Conservation (phyloP, 2,888 invertebrate genomes). For the Ethmia dodecea region DNA sequence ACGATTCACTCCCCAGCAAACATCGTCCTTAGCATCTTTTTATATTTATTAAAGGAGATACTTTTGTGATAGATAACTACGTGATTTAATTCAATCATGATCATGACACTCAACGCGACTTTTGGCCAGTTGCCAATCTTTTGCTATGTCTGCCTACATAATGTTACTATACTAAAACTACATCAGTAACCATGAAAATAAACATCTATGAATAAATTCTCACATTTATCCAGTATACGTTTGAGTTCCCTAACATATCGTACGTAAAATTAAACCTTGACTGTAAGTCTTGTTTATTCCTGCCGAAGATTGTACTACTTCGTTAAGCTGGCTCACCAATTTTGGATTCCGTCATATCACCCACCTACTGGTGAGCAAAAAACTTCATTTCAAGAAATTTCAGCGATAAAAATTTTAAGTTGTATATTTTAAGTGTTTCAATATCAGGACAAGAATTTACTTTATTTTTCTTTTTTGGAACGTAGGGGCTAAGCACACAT, state of each 20-base stretch:
- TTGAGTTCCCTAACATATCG: conserved; percentile 20
- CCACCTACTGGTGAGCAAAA: conserved; percentile 81
- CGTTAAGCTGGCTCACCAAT: conserved; percentile 88
- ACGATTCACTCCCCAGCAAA: too few relatives aligned
- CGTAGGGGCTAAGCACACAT: conserved; percentile 64
- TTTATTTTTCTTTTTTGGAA: conserved; percentile 1
- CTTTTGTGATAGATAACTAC: too few relatives aligned
- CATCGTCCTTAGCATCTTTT: too few relatives aligned
- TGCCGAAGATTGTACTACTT: not conserved
- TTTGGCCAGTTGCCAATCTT: conserved; percentile 51
- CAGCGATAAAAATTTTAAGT: not conserved
- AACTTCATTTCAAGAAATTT: not conserved
- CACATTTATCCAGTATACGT: conserved; percentile 40
- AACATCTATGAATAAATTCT: conserved; percentile 69
- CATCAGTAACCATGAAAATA: conserved; percentile 55
- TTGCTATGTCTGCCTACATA: conserved; percentile 40
- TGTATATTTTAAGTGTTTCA: too few relatives aligned
- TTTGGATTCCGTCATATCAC: conserved; percentile 88
- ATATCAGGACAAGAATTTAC: too few relatives aligned
- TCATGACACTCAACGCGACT: too few relatives aligned
- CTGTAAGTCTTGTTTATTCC: conserved; percentile 1
- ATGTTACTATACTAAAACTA: conserved; percentile 31
- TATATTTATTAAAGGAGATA: too few relatives aligned
- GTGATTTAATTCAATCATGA: too few relatives aligned
- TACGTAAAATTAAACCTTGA: conserved; percentile 22